Conservation (phyloP, 2,797 vertebrate genomes). For the Coregonus ussuriensis region DNA sequence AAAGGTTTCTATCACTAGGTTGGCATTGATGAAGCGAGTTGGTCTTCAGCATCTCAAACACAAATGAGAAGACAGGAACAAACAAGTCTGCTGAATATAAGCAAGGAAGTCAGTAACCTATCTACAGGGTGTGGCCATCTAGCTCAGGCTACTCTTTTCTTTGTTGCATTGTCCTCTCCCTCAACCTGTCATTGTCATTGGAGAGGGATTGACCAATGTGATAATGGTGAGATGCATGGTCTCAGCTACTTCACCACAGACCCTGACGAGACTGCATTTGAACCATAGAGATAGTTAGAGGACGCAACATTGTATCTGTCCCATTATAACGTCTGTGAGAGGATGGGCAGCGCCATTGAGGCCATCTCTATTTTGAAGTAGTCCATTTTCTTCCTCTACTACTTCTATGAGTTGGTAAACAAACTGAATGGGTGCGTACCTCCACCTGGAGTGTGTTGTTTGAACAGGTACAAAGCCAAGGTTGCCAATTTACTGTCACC, state of each 20-base stretch:
- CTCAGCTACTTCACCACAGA: background rate
- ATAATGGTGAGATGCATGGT: background rate
- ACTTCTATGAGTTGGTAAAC: too few relatives aligned
- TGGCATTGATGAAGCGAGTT: slow-evolving; percentile 16
- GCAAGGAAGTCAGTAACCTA: slow-evolving; percentile 22
- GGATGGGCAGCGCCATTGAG: too few relatives aligned
- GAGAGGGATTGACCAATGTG: slow-evolving; percentile 1
- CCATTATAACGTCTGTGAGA: too few relatives aligned
- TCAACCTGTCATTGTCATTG: background rate
- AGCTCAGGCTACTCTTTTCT: slow-evolving; percentile 8
- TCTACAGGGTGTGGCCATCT: slow-evolving; percentile 33
- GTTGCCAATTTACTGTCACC: too few relatives aligned
- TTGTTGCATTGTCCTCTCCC: background rate
- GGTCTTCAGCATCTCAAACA: slow-evolving; percentile 4
- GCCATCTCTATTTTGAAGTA: too few relatives aligned
- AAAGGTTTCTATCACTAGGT: slow-evolving; percentile 1
- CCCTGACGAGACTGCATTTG: background rate
- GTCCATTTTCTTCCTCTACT: too few relatives aligned
- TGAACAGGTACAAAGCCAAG: too few relatives aligned
- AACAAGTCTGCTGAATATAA: slow-evolving; percentile 29
- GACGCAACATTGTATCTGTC: too few relatives aligned
- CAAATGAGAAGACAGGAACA: slow-evolving; percentile 1
- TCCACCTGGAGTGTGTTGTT: too few relatives aligned
- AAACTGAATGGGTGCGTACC: too few relatives aligned
- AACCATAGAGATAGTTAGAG: background rate